Base-by-base conservation (phyloP, 2,888 invertebrate species). In the Callimorpha dominula region DNA sequence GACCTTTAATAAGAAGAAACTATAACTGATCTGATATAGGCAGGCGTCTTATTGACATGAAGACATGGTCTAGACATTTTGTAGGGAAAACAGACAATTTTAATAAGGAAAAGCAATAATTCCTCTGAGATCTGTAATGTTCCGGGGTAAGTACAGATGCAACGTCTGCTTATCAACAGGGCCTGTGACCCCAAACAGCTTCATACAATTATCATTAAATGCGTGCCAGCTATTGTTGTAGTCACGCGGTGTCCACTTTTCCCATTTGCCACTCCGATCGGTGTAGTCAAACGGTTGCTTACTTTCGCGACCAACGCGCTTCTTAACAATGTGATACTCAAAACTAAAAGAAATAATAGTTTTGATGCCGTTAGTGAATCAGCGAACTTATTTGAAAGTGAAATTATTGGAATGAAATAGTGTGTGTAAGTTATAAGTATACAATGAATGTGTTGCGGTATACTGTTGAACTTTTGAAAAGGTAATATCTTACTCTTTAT, bases 251-350 rank as follows among this genome's bases (percentile, higher is more conserved):
- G 72, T 75, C 75, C 77, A 76, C 89, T 88, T 90, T 90, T 87
- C 87, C 87, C 88, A 86, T 79, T 84, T 78, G 84, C 78, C 81
- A 76, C 76, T 68, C 85, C 74, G 80, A 71, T 70, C 86, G 81
- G 81, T 88, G 87, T 85, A 87, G 86, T 86, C 89, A 88, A 89
- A 86, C 86, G 87, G 81, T 80, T 81, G 90, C 87, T 89, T 89
- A 90, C 92, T 92, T 93, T 93, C 90, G 92, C 86, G 81, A 76
- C 67, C 87, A 89, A 85, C 91, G 92, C 85, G 80, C 78, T 85
- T 83, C 80, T 69, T 54, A 73, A 83, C 81, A 75, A 80, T 83
- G 77, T 73, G 70, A 76, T 66, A 75, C 57, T 73, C 71, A 74
- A 75, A 75, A 73, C 69, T 72, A 77, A 74, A 74, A 75, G 71